Conservation (phyloP, 2,113 vertebrate species). For the Gymnogyps californianus region DNA sequence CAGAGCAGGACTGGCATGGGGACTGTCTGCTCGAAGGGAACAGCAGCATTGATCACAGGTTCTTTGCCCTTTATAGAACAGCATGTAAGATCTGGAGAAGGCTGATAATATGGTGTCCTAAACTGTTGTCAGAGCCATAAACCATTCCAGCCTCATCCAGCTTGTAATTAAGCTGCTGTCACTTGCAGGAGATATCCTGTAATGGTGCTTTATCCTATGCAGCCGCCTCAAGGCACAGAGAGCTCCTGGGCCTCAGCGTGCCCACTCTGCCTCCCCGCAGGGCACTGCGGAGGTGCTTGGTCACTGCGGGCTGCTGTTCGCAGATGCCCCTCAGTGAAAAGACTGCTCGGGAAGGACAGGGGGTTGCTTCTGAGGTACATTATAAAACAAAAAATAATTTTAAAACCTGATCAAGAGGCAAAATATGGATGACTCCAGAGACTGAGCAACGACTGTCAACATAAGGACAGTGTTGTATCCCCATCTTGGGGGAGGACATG, state of each 20-base stretch:
- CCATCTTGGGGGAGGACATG: not conserved
- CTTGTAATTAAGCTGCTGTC: slow-evolving; percentile 44
- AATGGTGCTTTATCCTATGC: not conserved
- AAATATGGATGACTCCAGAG: not conserved
- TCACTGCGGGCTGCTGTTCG: not conserved
- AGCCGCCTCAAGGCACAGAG: not conserved
- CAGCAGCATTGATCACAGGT: not conserved
- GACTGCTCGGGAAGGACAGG: not conserved
- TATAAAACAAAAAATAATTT: not conserved
- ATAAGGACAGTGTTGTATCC: not conserved
- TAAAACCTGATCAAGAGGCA: not conserved
- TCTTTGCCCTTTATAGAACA: not conserved
- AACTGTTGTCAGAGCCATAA: slow-evolving; percentile 3
- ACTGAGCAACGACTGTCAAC: not conserved
- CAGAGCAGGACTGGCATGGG: not conserved
- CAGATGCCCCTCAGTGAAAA: not conserved
- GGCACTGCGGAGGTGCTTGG: not conserved
- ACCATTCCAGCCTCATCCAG: not conserved
- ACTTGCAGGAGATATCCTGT: not conserved
- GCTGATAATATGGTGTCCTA: not conserved
- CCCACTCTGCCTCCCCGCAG: not conserved
- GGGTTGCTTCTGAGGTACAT: not conserved
- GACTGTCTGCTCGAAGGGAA: not conserved
- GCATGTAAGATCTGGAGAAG: not conserved
- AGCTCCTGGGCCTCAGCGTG: not conserved